Percentiles rank a stretch among this genome's conserved stretches.
Evolutionary conservation across 2,113 vertebrate genomes (phyloP).

Genomic region (Cranoglanis bouderius): DNA sequence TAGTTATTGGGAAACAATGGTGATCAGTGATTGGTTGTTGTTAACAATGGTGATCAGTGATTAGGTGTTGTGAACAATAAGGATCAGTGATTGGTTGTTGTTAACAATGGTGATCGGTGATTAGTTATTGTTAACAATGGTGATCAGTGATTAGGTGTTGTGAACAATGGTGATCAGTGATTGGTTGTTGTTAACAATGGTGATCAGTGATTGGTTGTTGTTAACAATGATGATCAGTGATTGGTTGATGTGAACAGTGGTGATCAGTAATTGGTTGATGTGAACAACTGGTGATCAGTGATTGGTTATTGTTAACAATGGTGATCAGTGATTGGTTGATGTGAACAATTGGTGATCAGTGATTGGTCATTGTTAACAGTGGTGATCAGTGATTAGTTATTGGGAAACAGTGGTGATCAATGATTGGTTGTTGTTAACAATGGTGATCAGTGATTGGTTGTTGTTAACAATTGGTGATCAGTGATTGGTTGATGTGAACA

Average conservation of each 20-base stretch:
- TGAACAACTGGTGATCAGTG: background rate
- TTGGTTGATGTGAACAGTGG: background rate
- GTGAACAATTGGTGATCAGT: background rate
- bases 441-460: background rate
- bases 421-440: background rate
- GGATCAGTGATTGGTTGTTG: too few relatives aligned
- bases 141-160: too few relatives aligned
- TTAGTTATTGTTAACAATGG: too few relatives aligned
- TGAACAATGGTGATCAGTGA: background rate
- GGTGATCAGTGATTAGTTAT: background rate
- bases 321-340: background rate
- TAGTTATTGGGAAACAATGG: background rate
- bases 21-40: background rate
- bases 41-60: too few relatives aligned
- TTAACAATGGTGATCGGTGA: too few relatives aligned
- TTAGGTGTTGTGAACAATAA: too few relatives aligned
- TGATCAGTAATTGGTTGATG: background rate
- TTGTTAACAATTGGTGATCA: background rate
- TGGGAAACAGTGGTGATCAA: background rate
- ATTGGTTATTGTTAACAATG: background rate
- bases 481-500: background rate
- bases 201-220: background rate
- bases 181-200: background rate
- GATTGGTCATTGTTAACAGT: background rate
- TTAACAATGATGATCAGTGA: background rate